Evolutionary conservation across 92 coral and sea anemone species (phyloP).

Genomic region (Actinernus sp.): DNA sequence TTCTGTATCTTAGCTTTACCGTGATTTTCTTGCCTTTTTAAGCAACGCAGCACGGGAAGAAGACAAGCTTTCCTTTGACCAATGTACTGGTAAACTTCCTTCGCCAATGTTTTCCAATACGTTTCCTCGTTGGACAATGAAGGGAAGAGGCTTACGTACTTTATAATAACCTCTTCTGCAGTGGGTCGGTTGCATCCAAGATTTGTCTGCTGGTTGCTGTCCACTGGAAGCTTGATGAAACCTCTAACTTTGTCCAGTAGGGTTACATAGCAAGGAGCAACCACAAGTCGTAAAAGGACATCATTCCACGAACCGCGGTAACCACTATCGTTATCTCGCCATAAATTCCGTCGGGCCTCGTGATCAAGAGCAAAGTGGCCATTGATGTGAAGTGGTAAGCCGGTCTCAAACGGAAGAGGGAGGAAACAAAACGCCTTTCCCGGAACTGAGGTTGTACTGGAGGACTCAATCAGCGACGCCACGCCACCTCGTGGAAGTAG

Average conservation of each 20-base stretch:
- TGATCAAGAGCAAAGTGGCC: no score
- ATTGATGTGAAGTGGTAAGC: no score
- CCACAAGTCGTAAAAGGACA: slow-evolving; percentile 32
- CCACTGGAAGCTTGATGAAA: not conserved
- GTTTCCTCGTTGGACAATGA: not conserved
- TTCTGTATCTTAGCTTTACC: not conserved
- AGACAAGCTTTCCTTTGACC: slow-evolving; percentile 7
- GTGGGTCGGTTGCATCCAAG: not conserved
- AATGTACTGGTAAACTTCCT: slow-evolving; percentile 54
- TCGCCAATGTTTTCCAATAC: slow-evolving; percentile 59
- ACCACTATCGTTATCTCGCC: slow-evolving; percentile 61
- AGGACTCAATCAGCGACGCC: slow-evolving; percentile 47
- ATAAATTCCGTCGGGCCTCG: slow-evolving; percentile 59
- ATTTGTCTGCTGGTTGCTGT: not conserved
- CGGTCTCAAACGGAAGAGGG: slow-evolving; percentile 75
- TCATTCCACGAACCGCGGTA: slow-evolving; percentile 70
- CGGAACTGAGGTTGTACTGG: not conserved
- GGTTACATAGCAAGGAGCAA: slow-evolving; percentile 64
- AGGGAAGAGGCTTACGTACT: slow-evolving; percentile 59
- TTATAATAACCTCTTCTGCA: slow-evolving; percentile 1
- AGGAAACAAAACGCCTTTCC: slow-evolving; percentile 25
- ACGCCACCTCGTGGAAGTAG: slow-evolving; percentile 89
- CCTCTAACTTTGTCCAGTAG: slow-evolving; percentile 44
- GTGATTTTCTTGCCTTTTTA: not conserved
- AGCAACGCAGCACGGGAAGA: slow-evolving; percentile 50